Evolutionary conservation across 2,797 vertebrate species (phyloP).

Genomic region (Enteromius viviparus): DNA sequence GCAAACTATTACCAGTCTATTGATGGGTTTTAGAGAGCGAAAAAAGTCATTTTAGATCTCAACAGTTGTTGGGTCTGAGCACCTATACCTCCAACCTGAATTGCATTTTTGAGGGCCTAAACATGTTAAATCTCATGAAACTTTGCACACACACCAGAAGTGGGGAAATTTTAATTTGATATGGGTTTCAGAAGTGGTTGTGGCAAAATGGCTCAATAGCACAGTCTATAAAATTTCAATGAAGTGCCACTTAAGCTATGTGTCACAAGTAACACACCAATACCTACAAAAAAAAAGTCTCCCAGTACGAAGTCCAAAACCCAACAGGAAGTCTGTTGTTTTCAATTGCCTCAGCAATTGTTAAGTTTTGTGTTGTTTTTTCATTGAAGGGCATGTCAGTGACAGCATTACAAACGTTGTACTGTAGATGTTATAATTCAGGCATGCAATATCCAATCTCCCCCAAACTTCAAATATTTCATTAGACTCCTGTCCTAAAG

Average conservation of each 20-base stretch:
- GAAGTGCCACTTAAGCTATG: neutral
- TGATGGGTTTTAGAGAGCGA: neutral
- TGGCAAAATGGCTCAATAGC: too few relatives aligned
- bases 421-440: neutral
- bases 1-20: neutral
- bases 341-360: too few relatives aligned
- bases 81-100: neutral
- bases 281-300: too few relatives aligned
- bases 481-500: too few relatives aligned
- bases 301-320: too few relatives aligned
- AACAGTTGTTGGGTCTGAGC: neutral
- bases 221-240: neutral
- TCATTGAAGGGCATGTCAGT: neutral
- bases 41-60: neutral
- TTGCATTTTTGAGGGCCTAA: neutral
- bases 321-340: too few relatives aligned
- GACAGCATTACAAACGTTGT: neutral
- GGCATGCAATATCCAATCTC: neutral
- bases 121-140: neutral
- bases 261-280: too few relatives aligned
- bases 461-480: neutral
- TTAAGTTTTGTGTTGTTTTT: too few relatives aligned
- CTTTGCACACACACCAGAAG: neutral
- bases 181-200: too few relatives aligned
- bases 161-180: neutral